Evolutionary conservation across 2,797 vertebrate species (phyloP).

Genomic region (Silurus aristotelis): DNA sequence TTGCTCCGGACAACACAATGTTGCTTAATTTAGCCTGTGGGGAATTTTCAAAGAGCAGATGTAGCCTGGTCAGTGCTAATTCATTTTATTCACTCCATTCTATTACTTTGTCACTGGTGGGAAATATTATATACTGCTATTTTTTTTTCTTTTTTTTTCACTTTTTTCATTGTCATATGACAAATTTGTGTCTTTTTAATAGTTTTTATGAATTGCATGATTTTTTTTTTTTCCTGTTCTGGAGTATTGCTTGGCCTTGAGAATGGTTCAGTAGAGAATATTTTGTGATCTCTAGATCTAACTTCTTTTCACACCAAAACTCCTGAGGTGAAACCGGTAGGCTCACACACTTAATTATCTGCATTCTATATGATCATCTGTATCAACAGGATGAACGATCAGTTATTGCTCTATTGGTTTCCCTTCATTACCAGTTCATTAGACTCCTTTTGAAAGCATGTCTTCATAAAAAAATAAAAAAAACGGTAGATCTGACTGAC

Average conservation of each 20-base stretch:
- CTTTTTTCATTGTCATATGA: too few relatives aligned
- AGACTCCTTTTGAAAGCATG: neutral
- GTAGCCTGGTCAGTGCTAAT: conserved; percentile 59
- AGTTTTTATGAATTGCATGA: neutral
- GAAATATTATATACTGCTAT: neutral
- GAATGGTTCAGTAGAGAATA: neutral
- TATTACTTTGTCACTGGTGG: neutral
- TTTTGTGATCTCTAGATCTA: neutral
- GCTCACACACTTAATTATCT: conserved; percentile 30
- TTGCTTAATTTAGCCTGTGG: conserved; percentile 67
- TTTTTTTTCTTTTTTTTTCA: neutral
- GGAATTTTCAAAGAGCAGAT: conserved; percentile 66
- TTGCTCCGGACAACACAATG: conserved; percentile 58
- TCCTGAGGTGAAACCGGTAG: conserved; percentile 45
- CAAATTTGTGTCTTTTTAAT: too few relatives aligned
- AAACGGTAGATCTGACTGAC: neutral
- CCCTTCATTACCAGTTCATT: neutral
- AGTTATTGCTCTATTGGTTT: neutral
- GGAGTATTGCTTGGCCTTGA: too few relatives aligned
- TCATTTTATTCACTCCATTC: conserved; percentile 37
- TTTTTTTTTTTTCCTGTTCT: neutral
- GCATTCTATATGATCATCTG: conserved; percentile 13
- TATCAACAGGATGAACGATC: conserved; percentile 36
- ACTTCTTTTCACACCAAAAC: neutral
- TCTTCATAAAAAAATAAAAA: neutral